Base-by-base conservation (phyloP, 2,888 invertebrate genomes). In the Ophraella communa region DNA sequence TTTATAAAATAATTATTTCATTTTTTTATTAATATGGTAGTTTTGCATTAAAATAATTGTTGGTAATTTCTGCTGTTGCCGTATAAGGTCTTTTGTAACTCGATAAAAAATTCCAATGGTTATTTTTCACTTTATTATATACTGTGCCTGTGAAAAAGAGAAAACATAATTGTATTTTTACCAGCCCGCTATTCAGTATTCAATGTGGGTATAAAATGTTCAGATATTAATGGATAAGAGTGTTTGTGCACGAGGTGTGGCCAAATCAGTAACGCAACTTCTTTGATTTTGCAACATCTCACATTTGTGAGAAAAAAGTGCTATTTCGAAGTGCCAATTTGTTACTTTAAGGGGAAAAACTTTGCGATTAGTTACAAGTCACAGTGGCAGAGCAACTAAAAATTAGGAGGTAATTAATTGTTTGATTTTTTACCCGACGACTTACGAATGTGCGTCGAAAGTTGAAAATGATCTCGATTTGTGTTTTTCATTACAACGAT, bases 311-410 rank as follows among this genome's bases (percentile, higher is more conserved):
- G 57, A 66, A 64, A 68, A 65, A 80, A 81, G 81, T 80, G 81
- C 81, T 81, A 80, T 82, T 81, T 81, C 78, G 77, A 80, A 82
- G 82, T 82, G 82, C 82, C 82, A 82, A 82, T 82, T 80, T 77
- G 79, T 78, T 79, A 76, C 76, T 77, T 77, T 77, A 77, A 39
- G 58, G 57, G 45, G 54, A 42, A 30, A 53, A 24, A 52, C 60
- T 27, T 62, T 47, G 58, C 42, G 39, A 33, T 54, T 57, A 60
- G 20, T 45, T n/a, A 17, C 35, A 44, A 57, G 45, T 58, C 49
- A n/a, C n/a, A 39, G 33, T 33, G 27, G 33, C 21, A 17, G 8
- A 20, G 33, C 60, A 33, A 47, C 30, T 44, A 33, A 23, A 18
- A 56, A 30, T 30, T 56, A 23, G 21, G 57, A 35, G 47, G 35